Conservation (phyloP, 1,140 invertebrate genomes). For the Pomacea maculata region DNA sequence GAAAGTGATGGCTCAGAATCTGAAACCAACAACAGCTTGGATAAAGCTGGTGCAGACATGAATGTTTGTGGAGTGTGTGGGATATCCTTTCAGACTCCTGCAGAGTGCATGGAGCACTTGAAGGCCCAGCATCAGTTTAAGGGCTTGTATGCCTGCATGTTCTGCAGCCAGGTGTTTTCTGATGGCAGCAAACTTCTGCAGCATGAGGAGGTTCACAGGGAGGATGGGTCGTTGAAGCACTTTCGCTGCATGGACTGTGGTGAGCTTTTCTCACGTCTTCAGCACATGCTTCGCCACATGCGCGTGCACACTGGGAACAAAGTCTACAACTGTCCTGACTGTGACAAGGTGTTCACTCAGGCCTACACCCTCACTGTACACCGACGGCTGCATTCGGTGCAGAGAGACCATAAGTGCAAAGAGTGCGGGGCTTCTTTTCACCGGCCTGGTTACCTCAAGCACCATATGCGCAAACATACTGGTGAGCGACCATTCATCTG, state of each 20-base stretch:
- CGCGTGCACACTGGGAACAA: constrained; percentile 4
- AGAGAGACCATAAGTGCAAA: constrained; percentile 1
- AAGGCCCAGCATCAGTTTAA: not conserved
- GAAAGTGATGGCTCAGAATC: no score
- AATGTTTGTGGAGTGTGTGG: constrained; percentile 12
- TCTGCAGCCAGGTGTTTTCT: constrained; percentile 11
- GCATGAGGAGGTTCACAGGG: not conserved
- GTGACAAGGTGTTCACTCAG: constrained; percentile 7
- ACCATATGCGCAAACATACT: constrained; percentile 23
- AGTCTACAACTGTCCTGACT: constrained; percentile 4
- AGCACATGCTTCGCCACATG: not conserved
- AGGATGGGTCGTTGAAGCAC: not conserved
- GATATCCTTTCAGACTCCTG: not conserved
- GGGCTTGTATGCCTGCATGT: constrained; percentile 9
- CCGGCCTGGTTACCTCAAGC: constrained; percentile 3
- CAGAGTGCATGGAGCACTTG: not conserved
- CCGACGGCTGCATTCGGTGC: not conserved
- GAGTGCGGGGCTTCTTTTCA: constrained; percentile 4
- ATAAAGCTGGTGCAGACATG: not conserved
- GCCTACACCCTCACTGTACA: not conserved
- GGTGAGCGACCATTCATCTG: constrained; percentile 29
- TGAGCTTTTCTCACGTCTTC: not conserved
- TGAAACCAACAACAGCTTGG: no score
- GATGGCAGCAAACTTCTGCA: not conserved
- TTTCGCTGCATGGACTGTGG: not conserved